Conservation (phyloP, 1,140 invertebrate species). For the Heliothis virescens region DNA sequence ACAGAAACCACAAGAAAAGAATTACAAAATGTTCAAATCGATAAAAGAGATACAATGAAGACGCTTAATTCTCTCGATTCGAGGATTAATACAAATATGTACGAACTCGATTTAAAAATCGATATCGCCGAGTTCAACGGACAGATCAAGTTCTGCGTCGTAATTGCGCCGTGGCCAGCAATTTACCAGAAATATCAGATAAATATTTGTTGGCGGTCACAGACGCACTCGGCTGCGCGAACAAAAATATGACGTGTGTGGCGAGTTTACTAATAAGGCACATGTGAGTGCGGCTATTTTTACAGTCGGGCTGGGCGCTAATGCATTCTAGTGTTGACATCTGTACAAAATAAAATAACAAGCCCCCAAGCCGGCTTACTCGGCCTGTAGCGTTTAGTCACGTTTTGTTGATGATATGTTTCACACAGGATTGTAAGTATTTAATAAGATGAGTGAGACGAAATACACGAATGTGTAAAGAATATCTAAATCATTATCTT, state of each 20-base stretch:
- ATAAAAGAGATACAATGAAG: background rate
- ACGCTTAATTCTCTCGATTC: conserved; percentile 2
- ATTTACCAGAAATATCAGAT: conserved; percentile 67
- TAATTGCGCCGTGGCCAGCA: conserved; percentile 52
- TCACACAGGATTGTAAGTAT: no score
- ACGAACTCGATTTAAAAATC: conserved; percentile 32
- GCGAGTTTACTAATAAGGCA: conserved; percentile 31
- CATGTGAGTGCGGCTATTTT: conserved; percentile 24
- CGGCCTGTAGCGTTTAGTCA: conserved; percentile 14
- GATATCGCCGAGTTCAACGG: conserved; percentile 58
- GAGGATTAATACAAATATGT: conserved; percentile 36
- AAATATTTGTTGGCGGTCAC: conserved; percentile 65
- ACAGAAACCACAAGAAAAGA: background rate
- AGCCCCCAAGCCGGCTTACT: background rate
- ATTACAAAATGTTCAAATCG: background rate
- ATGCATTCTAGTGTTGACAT: conserved; percentile 48
- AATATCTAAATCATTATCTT: no score
- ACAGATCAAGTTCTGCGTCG: conserved; percentile 56
- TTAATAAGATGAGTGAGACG: background rate
- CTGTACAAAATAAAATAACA: conserved; percentile 40
- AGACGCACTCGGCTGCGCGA: conserved; percentile 30
- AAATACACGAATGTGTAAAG: background rate
- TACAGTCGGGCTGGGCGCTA: conserved; percentile 27
- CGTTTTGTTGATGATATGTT: conserved; percentile 19
- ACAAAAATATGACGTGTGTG: conserved; percentile 55